phyloP scores from a whole-genome alignment of 2,888 invertebrate species.

The Orchesellides sinensis region DNA sequence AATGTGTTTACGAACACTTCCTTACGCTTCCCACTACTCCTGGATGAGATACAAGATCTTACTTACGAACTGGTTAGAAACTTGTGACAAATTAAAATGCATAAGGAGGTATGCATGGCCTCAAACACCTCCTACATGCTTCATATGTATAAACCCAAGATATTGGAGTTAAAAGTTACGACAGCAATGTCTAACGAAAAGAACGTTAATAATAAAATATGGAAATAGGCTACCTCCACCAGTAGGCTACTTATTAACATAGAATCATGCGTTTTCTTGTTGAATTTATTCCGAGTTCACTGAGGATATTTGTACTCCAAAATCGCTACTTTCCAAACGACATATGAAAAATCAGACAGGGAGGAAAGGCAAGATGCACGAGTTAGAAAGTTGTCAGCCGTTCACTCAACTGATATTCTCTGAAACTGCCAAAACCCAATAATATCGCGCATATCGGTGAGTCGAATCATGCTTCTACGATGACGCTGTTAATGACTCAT shows the following conservation, averaged over 20 bases:
- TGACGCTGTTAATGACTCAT: conserved; percentile 54
- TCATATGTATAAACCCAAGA: not conserved
- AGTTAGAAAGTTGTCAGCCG: conserved; percentile 33
- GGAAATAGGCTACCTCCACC: no score
- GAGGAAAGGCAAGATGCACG: conserved; percentile 35
- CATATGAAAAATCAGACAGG: no score
- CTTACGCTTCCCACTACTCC: not conserved
- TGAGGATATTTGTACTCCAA: no score
- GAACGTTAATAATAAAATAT: no score
- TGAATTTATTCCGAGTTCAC: no score
- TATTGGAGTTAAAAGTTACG: no score
- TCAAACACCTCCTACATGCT: conserved; percentile 46
- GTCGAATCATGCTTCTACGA: not conserved
- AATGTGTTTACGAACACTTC: not conserved
- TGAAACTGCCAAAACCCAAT: not conserved
- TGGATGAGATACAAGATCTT: not conserved
- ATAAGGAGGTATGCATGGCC: conserved; percentile 25
- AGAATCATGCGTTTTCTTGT: no score
- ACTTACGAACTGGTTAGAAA: no score
- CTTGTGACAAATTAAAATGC: not conserved
- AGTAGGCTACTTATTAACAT: no score
- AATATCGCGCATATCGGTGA: not conserved
- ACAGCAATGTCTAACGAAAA: no score
- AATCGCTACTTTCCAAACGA: no score
- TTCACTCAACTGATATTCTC: conserved; percentile 22